phyloP scores from a whole-genome alignment of 2,888 invertebrate species.

The Lithophane ornitopus region DNA sequence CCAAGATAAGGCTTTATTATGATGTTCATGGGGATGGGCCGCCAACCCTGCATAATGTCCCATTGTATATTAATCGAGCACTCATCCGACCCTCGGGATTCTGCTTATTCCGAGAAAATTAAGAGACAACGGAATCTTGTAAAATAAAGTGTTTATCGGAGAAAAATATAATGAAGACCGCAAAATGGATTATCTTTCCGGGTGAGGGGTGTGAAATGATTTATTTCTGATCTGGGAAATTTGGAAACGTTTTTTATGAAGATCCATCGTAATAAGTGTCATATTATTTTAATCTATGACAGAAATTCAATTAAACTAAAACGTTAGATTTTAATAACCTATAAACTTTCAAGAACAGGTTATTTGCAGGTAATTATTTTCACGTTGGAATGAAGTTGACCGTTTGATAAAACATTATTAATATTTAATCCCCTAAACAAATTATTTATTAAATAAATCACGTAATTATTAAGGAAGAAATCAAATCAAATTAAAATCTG shows the following conservation, averaged over 20 bases:
- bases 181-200: constrained; percentile 34
- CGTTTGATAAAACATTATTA: neutral
- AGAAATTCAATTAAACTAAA: neutral
- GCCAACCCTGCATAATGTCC: constrained; percentile 33
- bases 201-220: constrained; percentile 1
- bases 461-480: neutral
- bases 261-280: neutral
- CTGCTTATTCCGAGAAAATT: constrained; percentile 40
- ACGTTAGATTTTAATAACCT: no score
- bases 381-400: neutral
- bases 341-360: neutral
- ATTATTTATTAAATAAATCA: neutral
- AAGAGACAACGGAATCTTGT: constrained; percentile 26
- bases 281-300: neutral
- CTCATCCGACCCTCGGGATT: constrained; percentile 28
- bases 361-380: neutral
- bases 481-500: constrained; percentile 12
- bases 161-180: constrained; percentile 40
- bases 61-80: constrained; percentile 55
- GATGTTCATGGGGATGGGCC: constrained; percentile 9
- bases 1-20: constrained; percentile 28
- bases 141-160: constrained; percentile 44
- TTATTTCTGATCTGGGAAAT: neutral
- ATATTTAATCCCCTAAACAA: neutral
- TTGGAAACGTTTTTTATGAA: neutral